These are phyloP conservation scores for Tipula helvola DNA, from an alignment of 2,888 invertebrate species.

Conservation along the genomic window DNA sequence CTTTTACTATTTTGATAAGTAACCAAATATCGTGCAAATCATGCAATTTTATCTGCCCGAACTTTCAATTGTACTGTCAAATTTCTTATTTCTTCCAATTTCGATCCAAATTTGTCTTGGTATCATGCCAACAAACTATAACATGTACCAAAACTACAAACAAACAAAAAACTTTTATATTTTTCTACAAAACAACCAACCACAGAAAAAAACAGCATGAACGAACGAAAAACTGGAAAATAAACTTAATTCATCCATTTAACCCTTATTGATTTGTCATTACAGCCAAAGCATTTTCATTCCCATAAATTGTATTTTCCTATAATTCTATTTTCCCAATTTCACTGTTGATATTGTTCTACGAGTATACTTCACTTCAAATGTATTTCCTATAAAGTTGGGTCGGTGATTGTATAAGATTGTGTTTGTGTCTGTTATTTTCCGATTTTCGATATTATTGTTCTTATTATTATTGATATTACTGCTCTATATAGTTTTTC, in stretches of 20 bases:
- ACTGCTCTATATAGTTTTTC: neutral
- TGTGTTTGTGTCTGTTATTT: neutral
- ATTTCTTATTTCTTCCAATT: neutral
- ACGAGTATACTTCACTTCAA: neutral
- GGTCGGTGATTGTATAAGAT: neutral
- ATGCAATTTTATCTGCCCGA: too few species aligned
- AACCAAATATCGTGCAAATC: too few species aligned
- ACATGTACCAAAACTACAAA: neutral
- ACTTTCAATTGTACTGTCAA: too few species aligned
- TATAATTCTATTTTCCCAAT: neutral
- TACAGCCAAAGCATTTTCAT: neutral
- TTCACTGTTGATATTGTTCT: neutral
- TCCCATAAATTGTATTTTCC: neutral
- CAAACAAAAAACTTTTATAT: neutral
- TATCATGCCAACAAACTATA: neutral
- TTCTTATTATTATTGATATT: neutral
- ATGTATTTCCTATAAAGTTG: neutral
- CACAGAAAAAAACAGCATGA: neutral
- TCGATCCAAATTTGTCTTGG: neutral
- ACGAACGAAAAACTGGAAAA: neutral
- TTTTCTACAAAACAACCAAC: neutral
- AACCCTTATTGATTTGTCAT: slow-evolving; percentile 7
- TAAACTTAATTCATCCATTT: neutral
- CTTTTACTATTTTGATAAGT: too few species aligned
- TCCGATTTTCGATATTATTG: neutral